These are phyloP conservation scores for Macropis europaea DNA, from an alignment of 2,888 invertebrate species.

Conservation along the genomic window DNA sequence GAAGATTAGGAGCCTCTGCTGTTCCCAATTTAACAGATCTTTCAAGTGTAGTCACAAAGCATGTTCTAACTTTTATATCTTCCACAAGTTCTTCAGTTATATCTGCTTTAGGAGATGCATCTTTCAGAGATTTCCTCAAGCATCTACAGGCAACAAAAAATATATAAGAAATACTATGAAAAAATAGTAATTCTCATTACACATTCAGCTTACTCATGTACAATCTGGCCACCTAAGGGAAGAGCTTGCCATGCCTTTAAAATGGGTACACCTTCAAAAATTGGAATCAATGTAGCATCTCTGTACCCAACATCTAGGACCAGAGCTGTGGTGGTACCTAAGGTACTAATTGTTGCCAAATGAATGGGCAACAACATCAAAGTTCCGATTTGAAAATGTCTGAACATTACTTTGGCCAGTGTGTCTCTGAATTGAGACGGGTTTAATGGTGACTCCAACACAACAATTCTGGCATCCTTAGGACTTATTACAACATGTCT, in stretches of 20 bases:
- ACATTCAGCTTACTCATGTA: slow-evolving; percentile 83
- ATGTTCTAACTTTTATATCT: slow-evolving; percentile 88
- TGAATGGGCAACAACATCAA: slow-evolving; percentile 92
- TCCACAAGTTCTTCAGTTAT: slow-evolving; percentile 80
- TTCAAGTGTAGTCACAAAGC: slow-evolving; percentile 90
- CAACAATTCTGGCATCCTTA: slow-evolving; percentile 94
- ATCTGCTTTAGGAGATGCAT: slow-evolving; percentile 61
- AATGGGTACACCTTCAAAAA: slow-evolving; percentile 93
- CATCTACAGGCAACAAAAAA: slow-evolving; percentile 11
- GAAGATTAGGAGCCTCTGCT: slow-evolving; percentile 80
- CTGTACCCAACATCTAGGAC: slow-evolving; percentile 93
- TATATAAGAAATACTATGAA: not conserved
- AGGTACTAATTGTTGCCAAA: slow-evolving; percentile 89
- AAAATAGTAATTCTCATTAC: slow-evolving; percentile 46
- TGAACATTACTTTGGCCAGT: slow-evolving; percentile 94
- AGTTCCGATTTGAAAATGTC: slow-evolving; percentile 91
- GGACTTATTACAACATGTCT: slow-evolving; percentile 95
- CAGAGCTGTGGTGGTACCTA: slow-evolving; percentile 90
- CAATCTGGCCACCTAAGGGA: slow-evolving; percentile 87
- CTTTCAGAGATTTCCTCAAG: slow-evolving; percentile 64
- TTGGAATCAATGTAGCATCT: slow-evolving; percentile 90
- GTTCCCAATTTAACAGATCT: slow-evolving; percentile 83
- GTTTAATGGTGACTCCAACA: slow-evolving; percentile 94
- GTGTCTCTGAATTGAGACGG: slow-evolving; percentile 91
- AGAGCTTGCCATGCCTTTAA: slow-evolving; percentile 91